Conservation (phyloP, 2,113 vertebrate genomes). For the Colinus virginianus region DNA sequence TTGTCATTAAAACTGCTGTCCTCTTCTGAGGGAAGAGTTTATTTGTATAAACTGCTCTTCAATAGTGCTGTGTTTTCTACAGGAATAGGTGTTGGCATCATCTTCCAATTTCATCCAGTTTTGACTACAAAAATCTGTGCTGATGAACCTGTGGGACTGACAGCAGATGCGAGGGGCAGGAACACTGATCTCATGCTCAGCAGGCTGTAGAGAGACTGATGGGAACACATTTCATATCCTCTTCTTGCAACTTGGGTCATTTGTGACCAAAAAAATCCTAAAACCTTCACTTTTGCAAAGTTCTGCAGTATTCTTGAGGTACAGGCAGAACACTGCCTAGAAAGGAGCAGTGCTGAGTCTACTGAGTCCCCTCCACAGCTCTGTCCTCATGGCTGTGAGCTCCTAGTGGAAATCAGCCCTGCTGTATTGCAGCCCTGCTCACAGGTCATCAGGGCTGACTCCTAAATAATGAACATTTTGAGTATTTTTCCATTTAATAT, state of each 20-base stretch:
- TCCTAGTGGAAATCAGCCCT: not conserved
- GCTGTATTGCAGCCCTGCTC: not conserved
- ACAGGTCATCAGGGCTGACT: not conserved
- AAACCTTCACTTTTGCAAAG: not conserved
- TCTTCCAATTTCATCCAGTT: not conserved
- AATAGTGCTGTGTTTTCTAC: conserved; percentile 9
- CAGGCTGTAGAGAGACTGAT: not conserved
- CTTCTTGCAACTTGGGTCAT: not conserved
- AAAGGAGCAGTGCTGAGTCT: not conserved
- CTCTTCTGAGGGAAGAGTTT: conserved; percentile 10
- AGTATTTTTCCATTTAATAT: not conserved
- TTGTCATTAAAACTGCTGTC: conserved; percentile 70
- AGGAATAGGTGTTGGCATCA: not conserved
- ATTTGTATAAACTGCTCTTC: conserved; percentile 16
- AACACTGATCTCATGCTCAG: not conserved
- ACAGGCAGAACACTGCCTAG: not conserved
- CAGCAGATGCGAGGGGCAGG: not conserved
- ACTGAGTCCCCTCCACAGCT: not conserved
- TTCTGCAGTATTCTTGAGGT: not conserved
- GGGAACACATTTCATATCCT: not conserved
- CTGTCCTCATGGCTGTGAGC: not conserved
- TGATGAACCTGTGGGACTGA: not conserved
- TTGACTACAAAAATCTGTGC: not conserved
- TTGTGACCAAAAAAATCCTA: not conserved
- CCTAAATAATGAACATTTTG: not conserved